Evolutionary conservation across 2,797 vertebrate genomes (phyloP).

Genomic region (Tadarida brasiliensis): DNA sequence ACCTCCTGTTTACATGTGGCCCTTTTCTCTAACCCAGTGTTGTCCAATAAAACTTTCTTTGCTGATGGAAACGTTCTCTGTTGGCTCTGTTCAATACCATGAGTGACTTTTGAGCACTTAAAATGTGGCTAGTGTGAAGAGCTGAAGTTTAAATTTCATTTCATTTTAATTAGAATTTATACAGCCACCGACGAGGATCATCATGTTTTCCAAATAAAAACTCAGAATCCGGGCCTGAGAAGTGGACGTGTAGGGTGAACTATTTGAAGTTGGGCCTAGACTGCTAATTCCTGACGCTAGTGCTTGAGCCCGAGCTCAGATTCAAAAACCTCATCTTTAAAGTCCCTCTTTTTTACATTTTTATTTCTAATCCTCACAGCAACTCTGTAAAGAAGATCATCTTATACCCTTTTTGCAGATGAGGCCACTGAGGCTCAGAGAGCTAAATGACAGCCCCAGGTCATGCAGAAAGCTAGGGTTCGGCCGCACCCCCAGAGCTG

Average conservation of each 20-base stretch:
- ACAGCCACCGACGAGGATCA: background rate
- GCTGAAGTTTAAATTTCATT: background rate
- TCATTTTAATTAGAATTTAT: background rate
- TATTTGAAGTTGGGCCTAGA: background rate
- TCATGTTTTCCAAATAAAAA: background rate
- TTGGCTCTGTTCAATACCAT: background rate
- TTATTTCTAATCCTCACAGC: background rate
- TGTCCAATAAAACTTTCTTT: background rate
- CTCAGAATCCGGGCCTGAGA: background rate
- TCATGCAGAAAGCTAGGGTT: background rate
- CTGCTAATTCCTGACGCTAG: background rate
- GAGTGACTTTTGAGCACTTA: background rate
- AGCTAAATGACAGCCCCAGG: background rate
- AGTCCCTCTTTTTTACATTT: background rate
- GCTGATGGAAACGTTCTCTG: background rate
- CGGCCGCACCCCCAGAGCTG: background rate
- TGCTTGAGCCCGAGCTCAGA: background rate
- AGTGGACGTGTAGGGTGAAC: background rate
- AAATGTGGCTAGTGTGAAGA: background rate
- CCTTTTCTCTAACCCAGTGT: background rate
- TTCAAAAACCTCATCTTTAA: background rate
- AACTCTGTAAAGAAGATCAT: background rate
- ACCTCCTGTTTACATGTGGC: background rate
- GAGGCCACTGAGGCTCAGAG: background rate
- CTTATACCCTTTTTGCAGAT: background rate